Evolutionary conservation across 2,113 vertebrate genomes (phyloP), one percentile per base, ranked within the genome.

Genomic region (Gadus chalcogrammus): DNA sequence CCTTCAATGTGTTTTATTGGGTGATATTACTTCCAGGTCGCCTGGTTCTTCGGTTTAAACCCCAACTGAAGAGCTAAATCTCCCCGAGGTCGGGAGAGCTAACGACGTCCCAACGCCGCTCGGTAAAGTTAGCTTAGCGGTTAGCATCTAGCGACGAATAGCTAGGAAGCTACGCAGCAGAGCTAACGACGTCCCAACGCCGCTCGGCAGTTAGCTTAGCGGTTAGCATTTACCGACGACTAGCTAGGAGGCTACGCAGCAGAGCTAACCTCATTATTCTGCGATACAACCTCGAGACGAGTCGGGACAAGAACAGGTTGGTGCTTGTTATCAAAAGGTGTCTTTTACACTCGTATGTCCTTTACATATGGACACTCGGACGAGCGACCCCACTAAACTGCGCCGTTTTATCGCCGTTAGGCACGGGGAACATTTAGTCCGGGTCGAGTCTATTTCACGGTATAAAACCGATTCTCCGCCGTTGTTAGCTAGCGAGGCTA

Each of bases 291-390:
- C 86, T 92, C 91, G 90, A 91, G 90, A 92, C 92, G 85, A 92
- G 91, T 92, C 91, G 90, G 89, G 88, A 92, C 87, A 88, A 91
- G 91, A 91, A 86, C 92, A 93, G 92, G 92, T 93, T 82, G 91
- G 92, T 93, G 86, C 4, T 48, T 35, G 6, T 35, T 35, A 35
- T 35, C 31, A 35, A 35, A 35, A 35, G 31, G 31, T 35, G 31
- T 35, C 31, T 35, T 35, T 35, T 35, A 35, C 31, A 35, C 31
- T 35, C 4, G 6, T 7, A 4, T 35, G 31, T 35, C 31, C 31
- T 35, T 35, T 35, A 35, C 4, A 35, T 7, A 4, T 35, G 6
- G 31, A 35, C 31, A 35, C 4, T 35, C 31, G 31, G 6, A 35
- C 6, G 6, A 6, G 31, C 4, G 31, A 6, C 6, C 31, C 31